These are phyloP conservation scores for Diarsia mendica DNA, from an alignment of 2,888 invertebrate species.

Conservation along the genomic window DNA sequence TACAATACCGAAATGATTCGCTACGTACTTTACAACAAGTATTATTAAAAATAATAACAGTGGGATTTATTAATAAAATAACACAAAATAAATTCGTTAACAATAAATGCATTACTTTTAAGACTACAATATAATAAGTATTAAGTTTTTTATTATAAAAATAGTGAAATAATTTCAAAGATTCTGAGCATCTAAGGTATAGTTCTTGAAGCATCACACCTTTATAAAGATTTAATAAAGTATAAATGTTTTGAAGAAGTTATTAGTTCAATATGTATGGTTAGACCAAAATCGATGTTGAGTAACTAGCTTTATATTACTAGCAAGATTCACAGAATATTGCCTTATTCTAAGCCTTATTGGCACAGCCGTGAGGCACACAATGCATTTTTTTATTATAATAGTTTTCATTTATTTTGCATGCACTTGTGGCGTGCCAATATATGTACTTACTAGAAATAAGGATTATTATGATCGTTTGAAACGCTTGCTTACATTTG, in stretches of 20 bases:
- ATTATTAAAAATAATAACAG: conserved; percentile 76
- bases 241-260: conserved; percentile 51
- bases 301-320: conserved; percentile 7
- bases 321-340: neutral
- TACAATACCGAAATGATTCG: conserved; percentile 73
- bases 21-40: conserved; percentile 72
- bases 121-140: conserved; percentile 64
- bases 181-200: conserved; percentile 78
- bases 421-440: neutral
- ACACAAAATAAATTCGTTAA: conserved; percentile 89
- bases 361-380: neutral
- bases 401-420: neutral
- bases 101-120: conserved; percentile 85
- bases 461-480: neutral
- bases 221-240: conserved; percentile 57
- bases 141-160: conserved; percentile 75
- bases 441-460: neutral
- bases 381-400: neutral
- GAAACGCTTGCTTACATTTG: neutral
- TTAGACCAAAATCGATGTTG: conserved; percentile 39
- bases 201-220: conserved; percentile 73
- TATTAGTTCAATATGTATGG: neutral
- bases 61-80: conserved; percentile 74
- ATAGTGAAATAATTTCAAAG: conserved; percentile 76
- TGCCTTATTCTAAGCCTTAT: neutral